Percentiles rank a stretch among this genome's conserved stretches.
Conservation (phyloP, 2,113 vertebrate genomes). For the Protomyctophum bolini region DNA sequence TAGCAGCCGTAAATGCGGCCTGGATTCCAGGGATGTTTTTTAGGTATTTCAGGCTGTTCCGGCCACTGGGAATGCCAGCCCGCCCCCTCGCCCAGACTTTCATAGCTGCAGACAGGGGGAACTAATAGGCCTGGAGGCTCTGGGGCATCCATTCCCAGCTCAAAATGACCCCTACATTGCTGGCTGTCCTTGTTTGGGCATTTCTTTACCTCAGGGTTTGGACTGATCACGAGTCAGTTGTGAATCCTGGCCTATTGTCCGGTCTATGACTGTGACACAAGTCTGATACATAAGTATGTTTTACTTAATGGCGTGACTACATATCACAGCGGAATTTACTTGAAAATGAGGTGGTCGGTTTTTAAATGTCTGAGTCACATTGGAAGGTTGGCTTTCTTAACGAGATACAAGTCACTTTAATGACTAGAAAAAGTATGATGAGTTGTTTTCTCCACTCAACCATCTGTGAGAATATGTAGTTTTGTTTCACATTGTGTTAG, state of each 20-base stretch:
- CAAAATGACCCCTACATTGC: constrained; percentile 40
- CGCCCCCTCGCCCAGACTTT: constrained; percentile 18
- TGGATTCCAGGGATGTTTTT: constrained; percentile 87
- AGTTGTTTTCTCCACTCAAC: background rate
- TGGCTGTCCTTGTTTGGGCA: constrained; percentile 64
- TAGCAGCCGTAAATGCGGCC: constrained; percentile 80
- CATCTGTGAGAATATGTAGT: background rate
- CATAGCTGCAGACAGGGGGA: constrained; percentile 44
- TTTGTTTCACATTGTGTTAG: constrained; percentile 18
- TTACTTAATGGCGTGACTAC: background rate
- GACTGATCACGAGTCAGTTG: constrained; percentile 23
- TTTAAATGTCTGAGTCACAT: background rate
- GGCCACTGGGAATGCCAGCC: constrained; percentile 37
- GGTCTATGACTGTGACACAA: background rate
- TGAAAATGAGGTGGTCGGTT: background rate
- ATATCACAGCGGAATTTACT: no score
- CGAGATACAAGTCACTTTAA: background rate
- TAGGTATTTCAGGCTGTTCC: constrained; percentile 80
- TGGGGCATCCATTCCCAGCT: constrained; percentile 44
- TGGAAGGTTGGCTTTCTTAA: background rate
- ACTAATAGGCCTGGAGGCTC: constrained; percentile 48
- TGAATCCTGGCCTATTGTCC: constrained; percentile 12
- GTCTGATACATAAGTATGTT: background rate
- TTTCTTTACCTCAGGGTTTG: constrained; percentile 49
- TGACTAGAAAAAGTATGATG: background rate